Conservation (phyloP, 2,888 invertebrate species). For the Ellobium chinense region DNA sequence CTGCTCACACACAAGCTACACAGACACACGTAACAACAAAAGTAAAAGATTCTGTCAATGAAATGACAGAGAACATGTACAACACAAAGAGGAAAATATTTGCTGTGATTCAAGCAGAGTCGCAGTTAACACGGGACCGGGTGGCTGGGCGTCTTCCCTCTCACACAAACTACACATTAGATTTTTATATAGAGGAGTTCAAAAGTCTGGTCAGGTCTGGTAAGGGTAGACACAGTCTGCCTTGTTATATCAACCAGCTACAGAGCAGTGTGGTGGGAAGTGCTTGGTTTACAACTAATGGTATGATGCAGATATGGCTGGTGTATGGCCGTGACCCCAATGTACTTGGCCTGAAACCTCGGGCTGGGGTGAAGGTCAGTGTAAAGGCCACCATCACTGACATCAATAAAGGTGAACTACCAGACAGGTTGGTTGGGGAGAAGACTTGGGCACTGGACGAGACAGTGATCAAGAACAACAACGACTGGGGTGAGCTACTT, state of each 20-base stretch:
- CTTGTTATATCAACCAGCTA: conserved; percentile 2
- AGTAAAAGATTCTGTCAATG: neutral
- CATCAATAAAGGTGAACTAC: no score
- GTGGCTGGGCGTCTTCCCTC: neutral
- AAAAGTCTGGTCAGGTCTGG: neutral
- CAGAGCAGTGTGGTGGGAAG: neutral
- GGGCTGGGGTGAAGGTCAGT: neutral
- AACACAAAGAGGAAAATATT: neutral
- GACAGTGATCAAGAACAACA: neutral
- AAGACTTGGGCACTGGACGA: neutral
- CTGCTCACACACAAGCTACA: neutral
- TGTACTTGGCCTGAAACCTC: neutral
- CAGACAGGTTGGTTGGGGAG: neutral
- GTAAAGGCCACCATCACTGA: conserved; percentile 10
- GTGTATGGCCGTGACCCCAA: neutral
- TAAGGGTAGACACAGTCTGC: neutral
- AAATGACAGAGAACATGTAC: neutral
- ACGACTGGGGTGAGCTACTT: no score
- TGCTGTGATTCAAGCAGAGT: neutral
- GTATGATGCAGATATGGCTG: neutral
- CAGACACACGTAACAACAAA: neutral
- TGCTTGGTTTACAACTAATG: neutral
- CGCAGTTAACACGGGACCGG: neutral
- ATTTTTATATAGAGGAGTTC: neutral
- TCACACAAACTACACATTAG: neutral